These are phyloP conservation scores for Zaprionus ghesquierei DNA, from an alignment of 1,140 invertebrate genomes.

Conservation along the genomic window DNA sequence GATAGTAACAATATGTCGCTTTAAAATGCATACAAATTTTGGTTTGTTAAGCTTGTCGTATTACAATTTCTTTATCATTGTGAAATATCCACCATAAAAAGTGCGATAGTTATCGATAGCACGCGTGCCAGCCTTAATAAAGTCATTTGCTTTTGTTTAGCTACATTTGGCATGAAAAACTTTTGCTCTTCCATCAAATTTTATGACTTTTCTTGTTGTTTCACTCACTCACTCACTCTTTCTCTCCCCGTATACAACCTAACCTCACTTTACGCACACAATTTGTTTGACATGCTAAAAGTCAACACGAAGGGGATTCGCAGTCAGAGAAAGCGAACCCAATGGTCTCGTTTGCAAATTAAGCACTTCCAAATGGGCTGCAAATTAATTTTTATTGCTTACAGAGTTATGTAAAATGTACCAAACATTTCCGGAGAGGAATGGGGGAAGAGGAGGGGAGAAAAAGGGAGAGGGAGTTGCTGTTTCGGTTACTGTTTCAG, in stretches of 20 bases:
- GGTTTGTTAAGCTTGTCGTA: background rate
- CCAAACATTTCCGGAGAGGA: slow-evolving; percentile 28
- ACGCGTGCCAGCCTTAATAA: background rate
- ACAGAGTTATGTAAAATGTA: slow-evolving; percentile 77
- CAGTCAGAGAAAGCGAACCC: slow-evolving; percentile 53
- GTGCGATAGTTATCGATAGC: background rate
- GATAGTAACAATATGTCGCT: no score
- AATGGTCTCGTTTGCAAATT: slow-evolving; percentile 80
- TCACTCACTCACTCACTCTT: background rate
- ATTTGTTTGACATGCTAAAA: slow-evolving; percentile 53
- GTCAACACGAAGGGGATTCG: slow-evolving; percentile 35
- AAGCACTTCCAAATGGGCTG: slow-evolving; percentile 78
- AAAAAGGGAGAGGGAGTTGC: background rate
- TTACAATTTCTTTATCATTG: background rate
- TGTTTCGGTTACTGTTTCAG: background rate
- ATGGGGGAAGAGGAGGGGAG: background rate
- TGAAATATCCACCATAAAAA: background rate
- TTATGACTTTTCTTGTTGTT: background rate
- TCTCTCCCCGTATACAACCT: background rate
- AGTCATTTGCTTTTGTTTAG: background rate
- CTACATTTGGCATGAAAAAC: background rate
- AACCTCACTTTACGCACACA: slow-evolving; percentile 13
- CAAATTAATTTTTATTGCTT: slow-evolving; percentile 80
- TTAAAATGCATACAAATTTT: no score
- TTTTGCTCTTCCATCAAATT: background rate